A percentile compares a stretch with the other conserved stretches of the same genome.
Evolutionary conservation across 2,113 vertebrate species (phyloP).

Genomic region (Ardeotis arabs): DNA sequence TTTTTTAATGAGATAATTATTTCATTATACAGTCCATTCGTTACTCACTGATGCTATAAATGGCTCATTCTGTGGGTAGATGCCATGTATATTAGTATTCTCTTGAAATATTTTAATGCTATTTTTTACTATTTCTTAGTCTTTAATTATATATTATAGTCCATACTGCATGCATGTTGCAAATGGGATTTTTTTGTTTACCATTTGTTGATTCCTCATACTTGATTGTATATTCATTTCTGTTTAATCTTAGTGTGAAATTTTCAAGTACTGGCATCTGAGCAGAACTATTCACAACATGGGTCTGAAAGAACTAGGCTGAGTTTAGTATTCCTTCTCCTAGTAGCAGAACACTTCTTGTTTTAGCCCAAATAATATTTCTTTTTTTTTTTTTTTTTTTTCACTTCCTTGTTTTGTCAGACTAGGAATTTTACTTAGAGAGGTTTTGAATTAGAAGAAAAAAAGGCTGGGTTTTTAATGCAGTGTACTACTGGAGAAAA

Average conservation of each 20-base stretch:
- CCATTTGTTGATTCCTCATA: neutral
- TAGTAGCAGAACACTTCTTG: neutral
- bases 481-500: neutral
- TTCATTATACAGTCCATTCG: neutral
- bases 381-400: too few relatives aligned
- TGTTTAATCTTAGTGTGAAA: neutral
- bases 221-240: neutral
- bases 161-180: neutral
- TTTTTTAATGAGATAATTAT: slow-evolving; percentile 1
- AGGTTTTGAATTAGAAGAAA: neutral
- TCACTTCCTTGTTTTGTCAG: neutral
- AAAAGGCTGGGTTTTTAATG: neutral
- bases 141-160: neutral
- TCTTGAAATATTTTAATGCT: neutral
- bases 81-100: neutral
- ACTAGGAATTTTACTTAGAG: neutral
- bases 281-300: neutral
- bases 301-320: neutral
- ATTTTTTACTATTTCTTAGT: neutral
- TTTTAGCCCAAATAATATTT: neutral
- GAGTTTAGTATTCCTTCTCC: neutral
- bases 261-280: neutral
- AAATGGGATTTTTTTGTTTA: neutral
- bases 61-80: slow-evolving; percentile 1
- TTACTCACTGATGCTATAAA: slow-evolving; percentile 19